Evolutionary conservation across 1,140 invertebrate genomes (phyloP).

Genomic region (Trialeurodes vaporariorum): DNA sequence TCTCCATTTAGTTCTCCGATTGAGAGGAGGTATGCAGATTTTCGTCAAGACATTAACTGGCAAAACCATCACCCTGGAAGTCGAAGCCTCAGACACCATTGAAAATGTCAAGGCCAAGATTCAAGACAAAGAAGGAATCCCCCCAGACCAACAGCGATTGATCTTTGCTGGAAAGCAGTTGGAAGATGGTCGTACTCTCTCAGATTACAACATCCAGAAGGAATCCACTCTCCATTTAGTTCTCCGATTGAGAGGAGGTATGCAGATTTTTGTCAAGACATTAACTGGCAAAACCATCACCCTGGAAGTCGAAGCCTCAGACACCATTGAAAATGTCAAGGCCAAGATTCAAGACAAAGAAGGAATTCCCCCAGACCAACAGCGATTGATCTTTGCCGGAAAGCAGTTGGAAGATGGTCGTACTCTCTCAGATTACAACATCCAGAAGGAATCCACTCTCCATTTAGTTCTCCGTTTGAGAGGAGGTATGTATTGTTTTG

Average conservation of each 20-base stretch:
- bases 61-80: constrained; percentile 77
- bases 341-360: constrained; percentile 82
- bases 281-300: constrained; percentile 90
- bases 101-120: constrained; percentile 69
- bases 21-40: constrained; percentile 64
- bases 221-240: constrained; percentile 87
- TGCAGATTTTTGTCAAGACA: constrained; percentile 93
- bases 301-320: constrained; percentile 79
- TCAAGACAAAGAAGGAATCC: constrained; percentile 52
- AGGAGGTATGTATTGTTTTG: constrained; percentile 35
- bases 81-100: constrained; percentile 60
- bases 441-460: constrained; percentile 51
- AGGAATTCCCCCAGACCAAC: constrained; percentile 50
- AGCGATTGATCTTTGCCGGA: constrained; percentile 51
- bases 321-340: constrained; percentile 91
- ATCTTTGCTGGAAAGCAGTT: constrained; percentile 89
- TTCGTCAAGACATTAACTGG: constrained; percentile 77
- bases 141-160: constrained; percentile 42
- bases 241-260: constrained; percentile 77
- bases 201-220: constrained; percentile 91
- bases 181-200: constrained; percentile 78
- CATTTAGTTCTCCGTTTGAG: constrained; percentile 51
- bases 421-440: constrained; percentile 32
- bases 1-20: constrained; percentile 51
- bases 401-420: constrained; percentile 57